A percentile compares a stretch with the other conserved stretches of the same genome.
Evolutionary conservation across 1,140 invertebrate species (phyloP).

Genomic region (Sinonovacula constricta): DNA sequence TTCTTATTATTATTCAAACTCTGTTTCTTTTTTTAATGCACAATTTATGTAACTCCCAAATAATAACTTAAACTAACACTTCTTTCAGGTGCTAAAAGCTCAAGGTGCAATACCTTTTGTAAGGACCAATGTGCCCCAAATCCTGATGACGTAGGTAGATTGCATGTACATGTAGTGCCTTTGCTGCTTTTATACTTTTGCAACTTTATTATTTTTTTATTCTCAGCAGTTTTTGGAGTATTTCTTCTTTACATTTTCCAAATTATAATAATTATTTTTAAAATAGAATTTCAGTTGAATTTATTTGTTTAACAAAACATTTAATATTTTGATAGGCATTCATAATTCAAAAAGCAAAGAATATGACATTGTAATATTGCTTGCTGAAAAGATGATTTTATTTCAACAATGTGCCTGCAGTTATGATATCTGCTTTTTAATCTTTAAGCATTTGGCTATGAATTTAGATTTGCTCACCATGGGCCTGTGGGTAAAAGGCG

Average conservation of each 20-base stretch:
- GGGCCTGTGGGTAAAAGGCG: too few species aligned
- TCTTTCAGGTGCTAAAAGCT: slow-evolving; percentile 69
- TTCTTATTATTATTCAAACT: too few species aligned
- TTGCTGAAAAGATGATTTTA: too few species aligned
- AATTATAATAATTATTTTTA: background rate
- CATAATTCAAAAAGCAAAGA: too few species aligned
- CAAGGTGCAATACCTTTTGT: slow-evolving; percentile 76
- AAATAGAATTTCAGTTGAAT: background rate
- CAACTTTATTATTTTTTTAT: background rate
- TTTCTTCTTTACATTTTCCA: background rate
- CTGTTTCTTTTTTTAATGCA: too few species aligned
- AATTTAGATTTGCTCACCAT: too few species aligned
- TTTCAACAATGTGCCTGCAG: too few species aligned
- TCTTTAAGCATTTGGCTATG: too few species aligned
- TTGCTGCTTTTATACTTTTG: background rate
- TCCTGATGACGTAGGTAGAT: slow-evolving; percentile 64
- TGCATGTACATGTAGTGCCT: background rate
- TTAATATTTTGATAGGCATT: background rate
- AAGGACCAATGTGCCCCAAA: slow-evolving; percentile 76
- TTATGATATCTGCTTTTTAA: too few species aligned
- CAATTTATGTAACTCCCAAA: too few species aligned
- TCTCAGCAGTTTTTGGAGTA: background rate
- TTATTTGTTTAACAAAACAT: background rate
- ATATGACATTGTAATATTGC: too few species aligned
- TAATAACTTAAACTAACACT: too few species aligned